Conservation (phyloP, 1,140 invertebrate genomes). For the Argopecten irradians region DNA sequence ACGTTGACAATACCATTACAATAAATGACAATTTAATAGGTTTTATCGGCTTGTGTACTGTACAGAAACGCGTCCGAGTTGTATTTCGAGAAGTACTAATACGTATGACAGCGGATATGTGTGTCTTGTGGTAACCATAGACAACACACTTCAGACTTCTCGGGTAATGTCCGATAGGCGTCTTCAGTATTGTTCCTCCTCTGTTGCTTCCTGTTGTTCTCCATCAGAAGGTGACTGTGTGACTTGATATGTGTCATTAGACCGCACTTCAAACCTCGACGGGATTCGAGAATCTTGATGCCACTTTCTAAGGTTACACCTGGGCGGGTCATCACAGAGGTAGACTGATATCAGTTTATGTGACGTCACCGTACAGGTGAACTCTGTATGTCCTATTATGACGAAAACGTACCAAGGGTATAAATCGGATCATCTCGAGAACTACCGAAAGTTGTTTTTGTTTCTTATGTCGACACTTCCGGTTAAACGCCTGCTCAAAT, state of each 20-base stretch:
- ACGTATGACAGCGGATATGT: neutral
- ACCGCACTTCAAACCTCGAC: neutral
- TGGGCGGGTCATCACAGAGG: neutral
- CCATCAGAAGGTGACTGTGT: neutral
- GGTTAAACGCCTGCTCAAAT: no score
- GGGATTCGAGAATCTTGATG: neutral
- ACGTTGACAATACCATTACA: neutral
- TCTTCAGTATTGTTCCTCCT: neutral
- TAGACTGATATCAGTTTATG: neutral
- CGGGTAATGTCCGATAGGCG: neutral
- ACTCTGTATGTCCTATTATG: neutral
- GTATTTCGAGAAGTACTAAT: neutral
- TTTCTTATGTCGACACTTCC: no score
- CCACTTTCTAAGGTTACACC: slow-evolving; percentile 12
- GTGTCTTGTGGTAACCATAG: neutral
- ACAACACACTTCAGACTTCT: neutral
- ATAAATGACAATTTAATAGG: neutral
- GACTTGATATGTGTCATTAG: neutral
- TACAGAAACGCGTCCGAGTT: neutral
- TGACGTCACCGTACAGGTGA: neutral
- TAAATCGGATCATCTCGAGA: no score
- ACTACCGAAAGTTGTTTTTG: no score
- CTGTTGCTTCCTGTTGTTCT: neutral
- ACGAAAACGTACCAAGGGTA: no score
- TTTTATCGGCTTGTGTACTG: neutral